Conservation (phyloP, 1,140 invertebrate species). For the Sarcophaga peregrina region DNA sequence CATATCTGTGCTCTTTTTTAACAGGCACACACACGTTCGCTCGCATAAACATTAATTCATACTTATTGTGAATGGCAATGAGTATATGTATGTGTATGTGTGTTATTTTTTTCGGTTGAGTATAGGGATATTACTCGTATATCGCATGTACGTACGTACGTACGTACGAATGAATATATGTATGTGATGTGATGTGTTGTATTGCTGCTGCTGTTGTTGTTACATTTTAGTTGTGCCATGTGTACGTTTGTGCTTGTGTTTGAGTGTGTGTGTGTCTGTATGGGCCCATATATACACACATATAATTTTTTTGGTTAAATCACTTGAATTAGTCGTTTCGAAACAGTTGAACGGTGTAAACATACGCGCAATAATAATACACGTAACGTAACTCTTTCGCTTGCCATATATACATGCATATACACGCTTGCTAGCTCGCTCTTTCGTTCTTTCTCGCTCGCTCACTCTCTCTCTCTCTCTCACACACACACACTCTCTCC, state of each 20-base stretch:
- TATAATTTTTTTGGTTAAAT: conserved; percentile 49
- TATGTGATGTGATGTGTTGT: background rate
- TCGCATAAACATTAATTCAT: background rate
- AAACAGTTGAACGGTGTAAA: conserved; percentile 66
- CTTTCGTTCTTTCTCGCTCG: no score
- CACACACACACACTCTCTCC: no score
- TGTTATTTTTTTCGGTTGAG: background rate
- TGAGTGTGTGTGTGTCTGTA: conserved; percentile 51
- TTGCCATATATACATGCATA: conserved; percentile 23
- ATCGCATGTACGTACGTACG: background rate
- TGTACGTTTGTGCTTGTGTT: conserved; percentile 47
- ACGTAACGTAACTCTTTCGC: conserved; percentile 45
- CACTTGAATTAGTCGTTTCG: conserved; percentile 66
- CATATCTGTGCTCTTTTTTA: background rate
- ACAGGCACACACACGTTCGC: background rate
- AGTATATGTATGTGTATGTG: background rate
- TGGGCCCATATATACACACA: conserved; percentile 38
- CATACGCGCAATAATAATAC: conserved; percentile 52
- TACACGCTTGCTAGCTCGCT: background rate
- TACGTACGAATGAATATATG: background rate
- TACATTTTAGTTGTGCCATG: conserved; percentile 14
- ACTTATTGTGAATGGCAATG: background rate
- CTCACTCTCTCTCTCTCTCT: no score
- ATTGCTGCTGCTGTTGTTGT: conserved; percentile 16
- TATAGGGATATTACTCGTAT: background rate